phyloP scores from a whole-genome alignment of 2,888 invertebrate species.

The Scotopteryx bipunctaria region DNA sequence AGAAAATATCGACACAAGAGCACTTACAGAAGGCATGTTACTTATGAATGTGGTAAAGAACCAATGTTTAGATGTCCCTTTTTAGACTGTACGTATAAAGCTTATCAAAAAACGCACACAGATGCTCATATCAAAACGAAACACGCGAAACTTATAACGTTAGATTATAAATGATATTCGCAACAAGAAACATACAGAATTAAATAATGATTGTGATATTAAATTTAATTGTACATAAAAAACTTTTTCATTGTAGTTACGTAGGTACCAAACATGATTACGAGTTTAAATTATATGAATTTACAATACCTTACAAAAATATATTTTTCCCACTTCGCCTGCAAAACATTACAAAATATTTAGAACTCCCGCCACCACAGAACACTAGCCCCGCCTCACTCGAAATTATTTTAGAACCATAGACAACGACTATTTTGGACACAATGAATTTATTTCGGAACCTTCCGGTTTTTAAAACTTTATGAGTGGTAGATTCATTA shows the following conservation, averaged over 20 bases:
- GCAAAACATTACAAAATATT: too few relatives aligned
- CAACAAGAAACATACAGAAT: slow-evolving; percentile 5
- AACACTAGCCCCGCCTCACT: neutral
- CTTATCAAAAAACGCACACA: slow-evolving; percentile 79
- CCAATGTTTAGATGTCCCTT: slow-evolving; percentile 79
- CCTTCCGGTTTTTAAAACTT: neutral
- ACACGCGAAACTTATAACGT: slow-evolving; percentile 76
- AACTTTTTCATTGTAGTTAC: slow-evolving; percentile 19
- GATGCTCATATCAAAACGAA: slow-evolving; percentile 80
- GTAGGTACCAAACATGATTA: neutral
- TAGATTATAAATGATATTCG: slow-evolving; percentile 79
- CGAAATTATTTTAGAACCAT: neutral
- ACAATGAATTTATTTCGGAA: neutral
- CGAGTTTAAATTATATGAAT: neutral
- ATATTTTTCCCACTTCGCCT: too few relatives aligned
- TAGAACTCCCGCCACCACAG: neutral
- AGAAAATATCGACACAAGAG: slow-evolving; percentile 89
- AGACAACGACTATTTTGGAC: neutral
- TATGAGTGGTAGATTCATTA: neutral
- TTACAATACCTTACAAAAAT: neutral
- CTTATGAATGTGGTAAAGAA: slow-evolving; percentile 86
- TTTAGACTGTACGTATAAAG: slow-evolving; percentile 76
- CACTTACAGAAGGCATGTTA: slow-evolving; percentile 87
- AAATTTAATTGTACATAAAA: slow-evolving; percentile 52
- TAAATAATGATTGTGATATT: slow-evolving; percentile 69